phyloP scores from a whole-genome alignment of 2,888 invertebrate genomes.

The Megaustenia siamemsis region DNA sequence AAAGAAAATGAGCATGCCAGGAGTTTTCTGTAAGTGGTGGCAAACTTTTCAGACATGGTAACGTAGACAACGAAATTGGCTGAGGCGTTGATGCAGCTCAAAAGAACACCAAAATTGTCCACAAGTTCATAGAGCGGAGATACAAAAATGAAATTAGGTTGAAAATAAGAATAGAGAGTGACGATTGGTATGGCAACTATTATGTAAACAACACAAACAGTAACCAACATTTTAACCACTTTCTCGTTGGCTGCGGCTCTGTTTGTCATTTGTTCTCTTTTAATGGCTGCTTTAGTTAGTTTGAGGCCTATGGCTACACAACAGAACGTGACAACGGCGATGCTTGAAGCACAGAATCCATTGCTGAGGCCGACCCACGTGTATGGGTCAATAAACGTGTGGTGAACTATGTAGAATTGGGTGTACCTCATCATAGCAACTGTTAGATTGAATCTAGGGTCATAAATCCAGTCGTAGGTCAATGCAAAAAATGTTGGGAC shows the following conservation, averaged over 20 bases:
- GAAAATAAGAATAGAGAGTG: conserved; percentile 33
- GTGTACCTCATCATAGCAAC: conserved; percentile 21
- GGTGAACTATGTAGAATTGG: conserved; percentile 12
- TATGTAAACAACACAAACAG: conserved; percentile 18
- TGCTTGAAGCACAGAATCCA: conserved; percentile 8
- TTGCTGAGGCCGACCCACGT: conserved; percentile 34
- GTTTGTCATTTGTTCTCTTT: neutral
- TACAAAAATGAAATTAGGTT: conserved; percentile 16
- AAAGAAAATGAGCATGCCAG: neutral
- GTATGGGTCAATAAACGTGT: conserved; percentile 17
- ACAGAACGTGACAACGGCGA: neutral
- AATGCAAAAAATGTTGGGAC: conserved; percentile 33
- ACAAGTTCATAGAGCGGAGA: neutral
- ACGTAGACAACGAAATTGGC: conserved; percentile 34
- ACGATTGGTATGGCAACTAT: conserved; percentile 23
- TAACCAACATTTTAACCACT: conserved; percentile 38
- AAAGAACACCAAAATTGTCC: conserved; percentile 14
- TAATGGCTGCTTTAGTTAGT: conserved; percentile 3
- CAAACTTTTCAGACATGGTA: conserved; percentile 36
- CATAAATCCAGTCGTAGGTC: neutral
- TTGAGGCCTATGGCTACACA: conserved; percentile 33
- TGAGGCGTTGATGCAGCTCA: conserved; percentile 19
- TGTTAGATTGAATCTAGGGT: neutral
- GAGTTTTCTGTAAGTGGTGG: neutral
- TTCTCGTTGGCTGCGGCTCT: neutral